Evolutionary conservation across 2,888 invertebrate genomes (phyloP).

Genomic region (Argyresthia goedartella): DNA sequence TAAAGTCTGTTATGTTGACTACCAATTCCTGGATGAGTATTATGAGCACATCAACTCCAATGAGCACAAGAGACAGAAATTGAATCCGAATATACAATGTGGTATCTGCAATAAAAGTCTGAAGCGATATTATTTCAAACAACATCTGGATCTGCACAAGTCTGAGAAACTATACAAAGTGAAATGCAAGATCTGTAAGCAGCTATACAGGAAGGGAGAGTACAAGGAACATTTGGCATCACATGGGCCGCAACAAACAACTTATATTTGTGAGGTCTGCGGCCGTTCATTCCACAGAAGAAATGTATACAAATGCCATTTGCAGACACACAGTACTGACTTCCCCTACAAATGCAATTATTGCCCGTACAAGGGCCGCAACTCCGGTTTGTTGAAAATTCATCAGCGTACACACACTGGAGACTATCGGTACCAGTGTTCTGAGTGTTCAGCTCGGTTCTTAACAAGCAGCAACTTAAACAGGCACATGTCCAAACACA

Average conservation of each 20-base stretch:
- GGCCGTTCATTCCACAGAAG: constrained; percentile 42
- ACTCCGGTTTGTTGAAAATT: constrained; percentile 34
- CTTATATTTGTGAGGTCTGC: constrained; percentile 37
- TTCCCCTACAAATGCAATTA: constrained; percentile 36
- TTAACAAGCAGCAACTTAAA: constrained; percentile 43
- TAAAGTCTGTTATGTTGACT: constrained; percentile 5
- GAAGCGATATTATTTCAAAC: constrained; percentile 8
- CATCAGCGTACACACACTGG: constrained; percentile 42
- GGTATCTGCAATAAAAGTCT: constrained; percentile 10
- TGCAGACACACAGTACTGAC: constrained; percentile 32
- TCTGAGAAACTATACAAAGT: constrained; percentile 9
- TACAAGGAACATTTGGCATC: constrained; percentile 11
- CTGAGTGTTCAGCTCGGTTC: constrained; percentile 33
- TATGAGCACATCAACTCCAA: constrained; percentile 2
- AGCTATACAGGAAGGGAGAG: constrained; percentile 11
- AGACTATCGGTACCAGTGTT: constrained; percentile 39
- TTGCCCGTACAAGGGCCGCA: constrained; percentile 40
- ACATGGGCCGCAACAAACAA: constrained; percentile 22
- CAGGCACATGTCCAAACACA: constrained; percentile 39
- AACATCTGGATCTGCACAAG: constrained; percentile 9
- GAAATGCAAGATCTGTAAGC: constrained; percentile 12
- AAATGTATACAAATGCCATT: constrained; percentile 40
- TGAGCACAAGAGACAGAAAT: constrained; percentile 4
- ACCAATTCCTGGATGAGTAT: constrained; percentile 2
- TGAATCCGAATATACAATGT: constrained; percentile 7